Conservation (phyloP, 2,797 vertebrate genomes). For the Pagetopsis macropterus region DNA sequence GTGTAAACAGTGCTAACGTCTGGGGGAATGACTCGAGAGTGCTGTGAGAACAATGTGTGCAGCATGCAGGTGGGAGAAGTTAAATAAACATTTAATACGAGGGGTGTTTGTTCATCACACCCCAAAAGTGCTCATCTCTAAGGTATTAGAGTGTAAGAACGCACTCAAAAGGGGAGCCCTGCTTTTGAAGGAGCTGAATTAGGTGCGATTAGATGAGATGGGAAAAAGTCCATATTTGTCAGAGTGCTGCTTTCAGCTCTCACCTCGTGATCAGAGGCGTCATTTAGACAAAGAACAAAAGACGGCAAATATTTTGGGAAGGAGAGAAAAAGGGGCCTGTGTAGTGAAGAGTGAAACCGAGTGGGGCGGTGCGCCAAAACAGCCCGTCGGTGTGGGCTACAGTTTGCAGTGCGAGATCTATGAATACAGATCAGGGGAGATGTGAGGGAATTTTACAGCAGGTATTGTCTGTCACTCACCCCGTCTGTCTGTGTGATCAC, state of each 20-base stretch:
- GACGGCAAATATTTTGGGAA: slow-evolving; percentile 78
- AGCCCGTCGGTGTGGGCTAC: slow-evolving; percentile 76
- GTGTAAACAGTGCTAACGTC: slow-evolving; percentile 36
- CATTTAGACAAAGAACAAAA: slow-evolving; percentile 82
- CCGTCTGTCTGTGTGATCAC: slow-evolving; percentile 84
- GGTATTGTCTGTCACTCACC: slow-evolving; percentile 88
- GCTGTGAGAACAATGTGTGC: slow-evolving; percentile 21
- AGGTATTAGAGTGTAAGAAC: slow-evolving; percentile 44
- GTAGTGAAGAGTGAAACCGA: slow-evolving; percentile 76
- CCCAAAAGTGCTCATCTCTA: slow-evolving; percentile 34
- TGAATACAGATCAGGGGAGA: slow-evolving; percentile 87
- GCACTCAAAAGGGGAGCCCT: slow-evolving; percentile 45
- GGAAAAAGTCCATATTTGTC: slow-evolving; percentile 66
- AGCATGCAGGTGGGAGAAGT: slow-evolving; percentile 7
- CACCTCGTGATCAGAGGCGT: slow-evolving; percentile 75
- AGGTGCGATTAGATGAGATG: slow-evolving; percentile 63
- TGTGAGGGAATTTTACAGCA: slow-evolving; percentile 88
- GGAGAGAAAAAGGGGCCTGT: slow-evolving; percentile 53
- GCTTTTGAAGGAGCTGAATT: slow-evolving; percentile 66
- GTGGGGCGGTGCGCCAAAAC: slow-evolving; percentile 73
- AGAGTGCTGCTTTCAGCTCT: slow-evolving; percentile 67
- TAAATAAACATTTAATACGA: slow-evolving; percentile 36
- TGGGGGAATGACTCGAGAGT: slow-evolving; percentile 30
- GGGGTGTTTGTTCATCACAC: slow-evolving; percentile 19
- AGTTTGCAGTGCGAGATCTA: slow-evolving; percentile 80